Percentiles rank a stretch among this genome's conserved stretches.
These are phyloP conservation scores for Herminia tarsipennalis DNA, from an alignment of 2,888 invertebrate genomes.

Conservation along the genomic window DNA sequence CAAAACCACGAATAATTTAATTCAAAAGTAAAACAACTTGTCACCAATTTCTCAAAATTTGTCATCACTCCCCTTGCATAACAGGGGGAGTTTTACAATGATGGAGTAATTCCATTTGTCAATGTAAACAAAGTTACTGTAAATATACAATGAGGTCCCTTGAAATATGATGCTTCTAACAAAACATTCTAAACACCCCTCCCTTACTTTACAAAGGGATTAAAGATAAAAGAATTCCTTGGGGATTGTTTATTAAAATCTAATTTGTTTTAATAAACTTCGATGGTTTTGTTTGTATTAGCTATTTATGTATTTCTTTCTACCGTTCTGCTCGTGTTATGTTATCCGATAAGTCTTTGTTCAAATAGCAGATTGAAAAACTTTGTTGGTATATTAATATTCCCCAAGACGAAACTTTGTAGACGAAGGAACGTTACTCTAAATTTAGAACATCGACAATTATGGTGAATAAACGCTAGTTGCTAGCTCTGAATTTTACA, in stretches of 20 bases:
- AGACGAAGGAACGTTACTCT: too few species aligned
- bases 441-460: too few species aligned
- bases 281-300: not conserved
- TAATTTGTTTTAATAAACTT: not conserved
- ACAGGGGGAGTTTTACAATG: constrained; percentile 13
- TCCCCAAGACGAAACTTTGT: too few species aligned
- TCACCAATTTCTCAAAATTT: not conserved
- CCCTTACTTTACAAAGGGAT: constrained; percentile 16
- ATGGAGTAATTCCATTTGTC: constrained; percentile 36
- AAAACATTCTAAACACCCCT: constrained; percentile 12
- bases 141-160: constrained; percentile 12
- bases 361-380: too few species aligned
- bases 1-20: not conserved
- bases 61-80: not conserved
- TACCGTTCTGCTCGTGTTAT: too few species aligned
- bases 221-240: constrained; percentile 13
- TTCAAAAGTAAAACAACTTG: not conserved
- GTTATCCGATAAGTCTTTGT: too few species aligned
- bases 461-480: too few species aligned
- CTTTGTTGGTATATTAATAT: too few species aligned
- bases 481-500: too few species aligned
- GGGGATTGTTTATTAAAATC: constrained; percentile 1
- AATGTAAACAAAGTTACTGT: constrained; percentile 26
- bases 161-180: constrained; percentile 11
- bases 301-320: too few species aligned